Evolutionary conservation across 2,797 vertebrate species (phyloP).

Genomic region (Poecilia picta): DNA sequence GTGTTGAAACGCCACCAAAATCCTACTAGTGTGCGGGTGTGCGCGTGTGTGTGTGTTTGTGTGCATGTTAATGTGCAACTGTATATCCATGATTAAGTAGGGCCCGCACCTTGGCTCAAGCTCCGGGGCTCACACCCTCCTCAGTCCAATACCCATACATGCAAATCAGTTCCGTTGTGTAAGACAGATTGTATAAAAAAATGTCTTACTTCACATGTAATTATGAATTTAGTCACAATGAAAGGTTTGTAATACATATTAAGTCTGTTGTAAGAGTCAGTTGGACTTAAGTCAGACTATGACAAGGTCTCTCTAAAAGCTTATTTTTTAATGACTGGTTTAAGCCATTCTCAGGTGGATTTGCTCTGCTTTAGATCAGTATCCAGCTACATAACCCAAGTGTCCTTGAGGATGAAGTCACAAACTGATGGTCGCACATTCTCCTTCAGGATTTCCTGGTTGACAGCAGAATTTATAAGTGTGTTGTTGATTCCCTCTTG

Average conservation of each 20-base stretch:
- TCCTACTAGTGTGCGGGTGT: no score
- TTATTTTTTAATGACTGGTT: not conserved
- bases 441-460: not conserved
- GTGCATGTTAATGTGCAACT: no score
- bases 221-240: not conserved
- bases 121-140: no score
- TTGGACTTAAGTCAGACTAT: not conserved
- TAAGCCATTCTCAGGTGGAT: not conserved
- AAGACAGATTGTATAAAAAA: not conserved
- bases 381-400: not conserved
- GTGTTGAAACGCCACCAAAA: no score
- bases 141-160: no score
- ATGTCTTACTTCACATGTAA: not conserved
- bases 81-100: no score
- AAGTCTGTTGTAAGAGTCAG: not conserved
- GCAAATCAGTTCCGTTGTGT: no score
- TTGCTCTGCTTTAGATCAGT: not conserved
- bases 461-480: not conserved
- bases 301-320: not conserved
- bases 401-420: not conserved
- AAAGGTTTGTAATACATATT: not conserved
- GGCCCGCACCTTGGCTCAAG: no score
- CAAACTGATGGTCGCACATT: not conserved
- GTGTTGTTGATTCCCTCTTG: not conserved
- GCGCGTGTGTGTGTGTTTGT: no score